Evolutionary conservation across 2,888 invertebrate species (phyloP).

Genomic region (Plebejus argus): DNA sequence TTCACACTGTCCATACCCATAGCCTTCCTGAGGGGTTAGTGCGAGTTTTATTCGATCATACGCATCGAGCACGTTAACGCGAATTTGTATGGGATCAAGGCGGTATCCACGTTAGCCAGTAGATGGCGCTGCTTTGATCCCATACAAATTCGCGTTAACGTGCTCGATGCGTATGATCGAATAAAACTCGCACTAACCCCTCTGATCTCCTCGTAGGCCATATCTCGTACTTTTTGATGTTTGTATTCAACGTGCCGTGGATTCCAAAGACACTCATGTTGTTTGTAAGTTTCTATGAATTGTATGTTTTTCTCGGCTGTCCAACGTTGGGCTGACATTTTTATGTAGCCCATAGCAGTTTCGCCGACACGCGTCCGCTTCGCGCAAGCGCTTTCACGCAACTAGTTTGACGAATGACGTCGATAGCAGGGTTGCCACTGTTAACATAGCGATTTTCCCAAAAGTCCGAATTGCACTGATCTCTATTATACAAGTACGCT

Average conservation of each 20-base stretch:
- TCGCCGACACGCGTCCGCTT: background rate
- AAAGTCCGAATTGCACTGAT: background rate
- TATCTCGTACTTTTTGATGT: slow-evolving; percentile 15
- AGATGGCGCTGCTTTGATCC: too few relatives aligned
- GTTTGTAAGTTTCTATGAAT: slow-evolving; percentile 23
- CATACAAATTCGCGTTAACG: too few relatives aligned
- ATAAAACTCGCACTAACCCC: too few relatives aligned
- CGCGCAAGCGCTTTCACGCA: slow-evolving; percentile 14
- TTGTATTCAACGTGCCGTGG: slow-evolving; percentile 19
- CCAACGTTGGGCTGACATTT: slow-evolving; percentile 22
- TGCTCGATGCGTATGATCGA: too few relatives aligned
- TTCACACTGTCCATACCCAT: slow-evolving; percentile 24
- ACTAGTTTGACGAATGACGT: slow-evolving; percentile 4
- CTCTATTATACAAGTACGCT: too few relatives aligned
- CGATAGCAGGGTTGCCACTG: background rate
- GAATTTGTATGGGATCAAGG: too few relatives aligned
- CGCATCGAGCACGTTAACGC: too few relatives aligned
- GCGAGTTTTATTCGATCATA: too few relatives aligned
- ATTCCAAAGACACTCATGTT: slow-evolving; percentile 25
- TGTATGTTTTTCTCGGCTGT: slow-evolving; percentile 17
- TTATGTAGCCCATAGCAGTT: background rate
- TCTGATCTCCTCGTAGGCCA: slow-evolving; percentile 13
- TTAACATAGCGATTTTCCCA: background rate
- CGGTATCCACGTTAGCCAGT: too few relatives aligned
- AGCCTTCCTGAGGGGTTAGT: too few relatives aligned